Evolutionary conservation across 2,888 invertebrate genomes (phyloP), one percentile per base, ranked within the genome.

Genomic region (Lasioglossum oenotherae): DNA sequence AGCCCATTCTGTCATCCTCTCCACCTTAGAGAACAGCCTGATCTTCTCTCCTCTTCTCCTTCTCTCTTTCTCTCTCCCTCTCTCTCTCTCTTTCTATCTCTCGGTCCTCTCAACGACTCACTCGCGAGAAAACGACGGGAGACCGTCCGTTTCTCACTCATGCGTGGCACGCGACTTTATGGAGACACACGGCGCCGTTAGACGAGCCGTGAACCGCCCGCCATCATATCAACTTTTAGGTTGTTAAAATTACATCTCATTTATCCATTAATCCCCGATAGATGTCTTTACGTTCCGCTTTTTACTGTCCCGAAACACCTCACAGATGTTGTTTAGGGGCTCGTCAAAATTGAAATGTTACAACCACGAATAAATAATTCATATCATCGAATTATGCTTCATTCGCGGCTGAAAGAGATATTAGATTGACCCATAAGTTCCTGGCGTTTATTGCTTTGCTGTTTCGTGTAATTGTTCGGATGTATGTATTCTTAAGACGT

Each of bases 81-180:
- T 73, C 64, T 27, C 53, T 73, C 77, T 27, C 41, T 23, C 27
- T 69, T 0, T 67, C 60, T 19, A 41, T n/a, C 71, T 49, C 53
- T 16, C 14, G 64, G 74, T 76, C 78, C 60, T 38, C 80, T 74
- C 86, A 75, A 53, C 80, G 74, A 23, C 60, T 67, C 74, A 64
- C 57, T 57, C 72, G 35, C 69, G 72, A 53, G 71, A 38, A 86
- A 80, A 82, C 78, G 81, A 81, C 77, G 79, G 79, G 71, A 53
- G 71, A 53, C 14, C 78, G 75, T 78, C 67, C 67, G 78, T 88
- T 88, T 85, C 87, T 89, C 89, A 82, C 83, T 85, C 80, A 78
- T 79, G 83, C 87, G 85, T 81, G 83, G 78, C 87, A 86, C 89
- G 81, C 86, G 88, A 89, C 87, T 89, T 90, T 89, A 90, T 87